phyloP scores from a whole-genome alignment of 1,140 invertebrate species.

The Tetramorium alpestre region DNA sequence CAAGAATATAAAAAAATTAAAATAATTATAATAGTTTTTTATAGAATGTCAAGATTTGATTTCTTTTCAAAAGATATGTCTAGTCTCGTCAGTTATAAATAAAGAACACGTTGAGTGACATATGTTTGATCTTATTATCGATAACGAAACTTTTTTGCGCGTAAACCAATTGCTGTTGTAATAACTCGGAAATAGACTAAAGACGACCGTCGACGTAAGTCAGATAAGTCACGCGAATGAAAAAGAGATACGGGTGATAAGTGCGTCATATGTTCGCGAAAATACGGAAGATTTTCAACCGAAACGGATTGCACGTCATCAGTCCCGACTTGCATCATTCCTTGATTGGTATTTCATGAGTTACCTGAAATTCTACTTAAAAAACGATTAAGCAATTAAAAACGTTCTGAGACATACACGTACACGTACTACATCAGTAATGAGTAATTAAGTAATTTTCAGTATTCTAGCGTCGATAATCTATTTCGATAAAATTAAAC shows the following conservation, averaged over 20 bases:
- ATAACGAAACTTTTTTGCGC: not conserved
- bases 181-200: not conserved
- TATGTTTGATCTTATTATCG: not conserved
- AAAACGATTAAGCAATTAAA: not conserved
- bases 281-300: not conserved
- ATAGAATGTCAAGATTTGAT: too few relatives aligned
- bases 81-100: not conserved
- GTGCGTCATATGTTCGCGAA: not conserved
- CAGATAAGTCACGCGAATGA: conserved; percentile 21
- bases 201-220: not conserved
- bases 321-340: not conserved
- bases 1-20: not conserved
- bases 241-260: not conserved
- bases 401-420: not conserved
- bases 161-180: not conserved
- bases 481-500: not conserved
- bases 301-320: not conserved
- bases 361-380: not conserved
- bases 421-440: not conserved
- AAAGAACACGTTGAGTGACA: not conserved
- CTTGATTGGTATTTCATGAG: not conserved
- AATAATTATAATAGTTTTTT: not conserved
- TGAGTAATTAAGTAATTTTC: not conserved
- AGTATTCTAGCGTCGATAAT: not conserved
- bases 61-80: not conserved